Evolutionary conservation across 2,888 invertebrate species (phyloP), one percentile per base, ranked within the genome.

Genomic region (Drosophila heteroneura): DNA sequence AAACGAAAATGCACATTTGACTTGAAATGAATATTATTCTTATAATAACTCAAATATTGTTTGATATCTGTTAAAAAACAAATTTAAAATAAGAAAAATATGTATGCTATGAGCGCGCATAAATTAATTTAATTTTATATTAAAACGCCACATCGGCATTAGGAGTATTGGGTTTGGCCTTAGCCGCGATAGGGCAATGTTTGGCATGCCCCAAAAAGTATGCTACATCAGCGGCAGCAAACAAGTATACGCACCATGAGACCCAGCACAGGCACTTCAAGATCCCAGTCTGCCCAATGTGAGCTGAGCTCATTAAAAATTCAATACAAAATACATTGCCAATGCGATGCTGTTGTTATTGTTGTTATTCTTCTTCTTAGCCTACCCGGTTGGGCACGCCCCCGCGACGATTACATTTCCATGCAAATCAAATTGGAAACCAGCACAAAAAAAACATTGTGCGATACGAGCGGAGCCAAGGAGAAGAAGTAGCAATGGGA

Each of bases 381-480:
- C 32, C 28, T 37, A 53, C 33, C 30, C 35, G 9, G 61, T 9
- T 41, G 16, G 73, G 30, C 44, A 70, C 70, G 63, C 62, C 60
- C 54, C 49, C 68, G 22, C 57, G 49, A 76, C 87, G 80, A 86
- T 89, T 84, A 90, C 87, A 88, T 88, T 88, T 88, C 77, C 86
- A 88, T 88, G 90, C 90, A 88, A 88, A 90, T 87, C 90, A 90
- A 88, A 88, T 90, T 90, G 84, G 77, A 81, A 79, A 68, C 75
- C 75, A 63, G 76, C 79, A 74, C 70, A 74, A 57, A 65, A 35
- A 66, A 65, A 56, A 76, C 66, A 65, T 69, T 66, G 72, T 63
- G 35, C 44, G 44, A 44, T 44, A 14, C 44, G 44, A 10, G 22
- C 41, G 30, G 49, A 16, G 16, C 7, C 51, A 60, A n/a, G 26